phyloP scores from a whole-genome alignment of 2,888 invertebrate genomes.

The Rotaria macrura region DNA sequence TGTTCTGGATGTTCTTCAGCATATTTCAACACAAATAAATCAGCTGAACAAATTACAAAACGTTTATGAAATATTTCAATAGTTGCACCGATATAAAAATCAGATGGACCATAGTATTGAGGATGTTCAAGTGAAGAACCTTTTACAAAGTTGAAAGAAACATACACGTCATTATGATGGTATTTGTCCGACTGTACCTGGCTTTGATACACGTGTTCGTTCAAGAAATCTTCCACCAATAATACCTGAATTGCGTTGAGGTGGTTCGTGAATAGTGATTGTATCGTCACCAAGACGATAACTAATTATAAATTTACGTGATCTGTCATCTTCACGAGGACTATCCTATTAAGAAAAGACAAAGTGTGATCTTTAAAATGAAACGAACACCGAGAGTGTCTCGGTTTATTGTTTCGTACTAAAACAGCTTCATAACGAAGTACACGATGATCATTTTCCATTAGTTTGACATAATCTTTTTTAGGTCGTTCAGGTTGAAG shows the following conservation, averaged over 20 bases:
- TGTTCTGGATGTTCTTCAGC: conserved; percentile 48
- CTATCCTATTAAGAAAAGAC: conserved; percentile 56
- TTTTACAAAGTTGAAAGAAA: neutral
- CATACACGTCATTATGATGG: too few species aligned
- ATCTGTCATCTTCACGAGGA: conserved; percentile 66
- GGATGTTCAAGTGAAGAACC: conserved; percentile 57
- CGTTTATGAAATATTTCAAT: conserved; percentile 65
- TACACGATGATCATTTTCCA: conserved; percentile 59
- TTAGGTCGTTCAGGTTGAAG: conserved; percentile 64
- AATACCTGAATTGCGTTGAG: conserved; percentile 65
- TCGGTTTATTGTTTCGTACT: conserved; percentile 38
- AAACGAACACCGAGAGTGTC: neutral
- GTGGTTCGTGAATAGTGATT: conserved; percentile 64
- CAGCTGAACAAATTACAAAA: conserved; percentile 69
- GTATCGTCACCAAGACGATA: conserved; percentile 68
- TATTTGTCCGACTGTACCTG: conserved; percentile 54
- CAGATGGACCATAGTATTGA: conserved; percentile 65
- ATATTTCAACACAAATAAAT: conserved; percentile 69
- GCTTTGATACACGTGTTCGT: conserved; percentile 60
- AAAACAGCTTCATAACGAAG: conserved; percentile 66
- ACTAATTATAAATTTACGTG: conserved; percentile 64
- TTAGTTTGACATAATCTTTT: conserved; percentile 65
- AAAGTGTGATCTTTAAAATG: neutral
- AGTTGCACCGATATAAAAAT: conserved; percentile 66
- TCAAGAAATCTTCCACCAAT: conserved; percentile 66